Evolutionary conservation across 2,113 vertebrate species (phyloP), one percentile per base, ranked within the genome.

Genomic region (Sardina pilchardus): DNA sequence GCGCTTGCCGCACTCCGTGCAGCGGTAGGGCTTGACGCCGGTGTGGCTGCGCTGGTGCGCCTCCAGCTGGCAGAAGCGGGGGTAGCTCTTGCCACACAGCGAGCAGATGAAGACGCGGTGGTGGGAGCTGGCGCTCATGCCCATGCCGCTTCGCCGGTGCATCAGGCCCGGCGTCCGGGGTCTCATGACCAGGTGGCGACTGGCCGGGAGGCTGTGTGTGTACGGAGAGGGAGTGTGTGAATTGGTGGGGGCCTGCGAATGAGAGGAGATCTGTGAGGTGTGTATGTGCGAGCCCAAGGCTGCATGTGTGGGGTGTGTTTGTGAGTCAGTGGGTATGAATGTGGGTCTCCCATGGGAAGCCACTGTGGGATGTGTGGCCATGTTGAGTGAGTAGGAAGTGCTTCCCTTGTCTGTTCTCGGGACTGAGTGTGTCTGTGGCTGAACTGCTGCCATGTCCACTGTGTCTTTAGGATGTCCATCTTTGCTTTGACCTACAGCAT

Each of bases 1-100:
- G 1, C 85, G 91, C 42, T 94, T 94, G 6, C 93, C 93, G 1
- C 93, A 94, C 43, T 94, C 87, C 0, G 92, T 91, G 86, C 93
- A 94, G 75, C 87, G 81, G 85, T 90, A 92, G 0, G 90, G 91
- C 67, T 92, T 93, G 3, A 85, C 39, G n/a, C 82, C 7, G 7
- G 88, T 90, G 83, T 92, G 91, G 0, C 87, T 50, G 86, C 45
- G 30, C 81, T 83, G 87, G 88, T 92, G 90, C 9, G 91, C 90
- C 21, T 92, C 91, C 24, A 91, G 91, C 85, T 89, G 90, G 56
- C 89, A 89, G 71, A 87, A 5, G 50, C 90, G 88, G 8, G 50
- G 81, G 88, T 91, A 91, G 10, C 88, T 81, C 48, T 83, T 92
- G 85, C 86, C 89, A 88, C 92, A 92, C 8, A 89, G 8, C 0